Conservation (phyloP, 2,888 invertebrate genomes). For the Noctua comes region DNA sequence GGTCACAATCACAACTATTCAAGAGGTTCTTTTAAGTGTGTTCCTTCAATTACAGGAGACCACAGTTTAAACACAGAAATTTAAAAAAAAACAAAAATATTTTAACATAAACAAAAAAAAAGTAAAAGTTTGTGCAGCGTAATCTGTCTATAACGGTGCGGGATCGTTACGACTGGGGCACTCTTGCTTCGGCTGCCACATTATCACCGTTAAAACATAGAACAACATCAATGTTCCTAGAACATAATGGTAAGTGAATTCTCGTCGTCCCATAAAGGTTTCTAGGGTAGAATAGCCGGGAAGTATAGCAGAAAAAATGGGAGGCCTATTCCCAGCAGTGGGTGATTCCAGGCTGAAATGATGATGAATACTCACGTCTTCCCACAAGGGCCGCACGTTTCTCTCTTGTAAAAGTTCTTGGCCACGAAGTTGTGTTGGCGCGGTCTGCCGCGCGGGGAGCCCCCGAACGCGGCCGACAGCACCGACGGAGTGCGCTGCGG, state of each 20-base stretch:
- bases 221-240: no score
- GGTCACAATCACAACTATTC: no score
- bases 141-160: background rate
- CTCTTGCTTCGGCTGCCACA: no score
- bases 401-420: slow-evolving; percentile 95
- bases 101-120: no score
- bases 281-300: background rate
- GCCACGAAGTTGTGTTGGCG: slow-evolving; percentile 92
- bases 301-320: background rate
- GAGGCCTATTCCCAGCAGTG: background rate
- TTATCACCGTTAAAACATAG: no score
- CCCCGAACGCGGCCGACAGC: slow-evolving; percentile 81
- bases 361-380: slow-evolving; percentile 88
- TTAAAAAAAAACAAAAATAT: no score
- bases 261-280: background rate
- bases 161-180: background rate
- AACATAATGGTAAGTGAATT: background rate
- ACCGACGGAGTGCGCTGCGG: slow-evolving; percentile 84
- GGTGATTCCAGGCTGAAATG: background rate
- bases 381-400: slow-evolving; percentile 94
- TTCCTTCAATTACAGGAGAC: no score
- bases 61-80: no score
- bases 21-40: no score
- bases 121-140: no score
- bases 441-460: slow-evolving; percentile 81